Evolutionary conservation across 2,113 vertebrate genomes (phyloP).

Genomic region (Candoia aspera): DNA sequence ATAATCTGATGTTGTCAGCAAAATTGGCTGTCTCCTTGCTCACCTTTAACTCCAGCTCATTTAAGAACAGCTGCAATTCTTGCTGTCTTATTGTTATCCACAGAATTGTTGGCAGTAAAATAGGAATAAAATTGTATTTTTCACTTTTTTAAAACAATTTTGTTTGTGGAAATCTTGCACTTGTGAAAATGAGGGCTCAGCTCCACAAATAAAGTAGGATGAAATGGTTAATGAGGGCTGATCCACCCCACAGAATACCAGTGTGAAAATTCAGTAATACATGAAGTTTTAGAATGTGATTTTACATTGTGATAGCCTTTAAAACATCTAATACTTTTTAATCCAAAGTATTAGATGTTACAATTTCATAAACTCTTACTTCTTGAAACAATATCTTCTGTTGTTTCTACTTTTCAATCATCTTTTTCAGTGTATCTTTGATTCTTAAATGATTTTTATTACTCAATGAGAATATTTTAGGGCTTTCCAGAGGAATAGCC

Average conservation of each 20-base stretch:
- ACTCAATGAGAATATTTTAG: background rate
- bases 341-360: background rate
- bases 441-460: background rate
- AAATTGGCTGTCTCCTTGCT: background rate
- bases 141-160: slow-evolving; percentile 49
- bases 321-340: too few species aligned
- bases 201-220: slow-evolving; percentile 57
- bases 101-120: slow-evolving; percentile 67
- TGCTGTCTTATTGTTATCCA: slow-evolving; percentile 62
- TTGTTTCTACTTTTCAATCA: background rate
- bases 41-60: background rate
- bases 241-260: slow-evolving; percentile 52
- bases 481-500: background rate
- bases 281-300: slow-evolving; percentile 51
- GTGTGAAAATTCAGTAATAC: slow-evolving; percentile 59
- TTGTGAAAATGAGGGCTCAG: slow-evolving; percentile 56
- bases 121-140: slow-evolving; percentile 51
- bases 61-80: slow-evolving; percentile 61
- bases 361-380: slow-evolving; percentile 16
- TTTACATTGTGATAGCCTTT: slow-evolving; percentile 33
- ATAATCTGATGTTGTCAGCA: background rate
- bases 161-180: slow-evolving; percentile 58
- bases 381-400: background rate
- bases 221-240: slow-evolving; percentile 47
- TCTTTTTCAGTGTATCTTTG: background rate